Percentiles rank a stretch among this genome's conserved stretches.
These are phyloP conservation scores for Steatornis caripensis DNA, from an alignment of 2,113 vertebrate species.

Conservation along the genomic window DNA sequence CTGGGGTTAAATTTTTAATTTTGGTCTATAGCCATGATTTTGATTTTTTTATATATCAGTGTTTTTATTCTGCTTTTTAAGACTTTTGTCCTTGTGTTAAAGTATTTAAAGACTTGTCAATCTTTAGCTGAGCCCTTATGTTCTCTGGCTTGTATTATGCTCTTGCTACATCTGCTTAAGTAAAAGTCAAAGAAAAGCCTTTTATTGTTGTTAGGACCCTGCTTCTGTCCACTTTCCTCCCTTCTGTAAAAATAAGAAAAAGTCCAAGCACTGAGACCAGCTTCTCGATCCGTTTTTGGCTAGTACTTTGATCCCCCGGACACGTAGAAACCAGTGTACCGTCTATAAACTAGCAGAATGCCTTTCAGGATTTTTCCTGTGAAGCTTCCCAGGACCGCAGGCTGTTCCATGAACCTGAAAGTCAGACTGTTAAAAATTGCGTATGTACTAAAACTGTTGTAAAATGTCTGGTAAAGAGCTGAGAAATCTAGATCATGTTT, in stretches of 20 bases:
- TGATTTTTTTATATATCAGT: background rate
- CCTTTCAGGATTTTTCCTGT: background rate
- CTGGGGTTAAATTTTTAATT: background rate
- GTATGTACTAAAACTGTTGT: background rate
- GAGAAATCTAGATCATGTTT: background rate
- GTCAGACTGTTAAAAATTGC: background rate
- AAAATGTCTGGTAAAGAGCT: background rate
- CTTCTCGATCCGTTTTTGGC: background rate
- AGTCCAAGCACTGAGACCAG: background rate
- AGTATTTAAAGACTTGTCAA: background rate
- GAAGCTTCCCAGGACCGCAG: background rate
- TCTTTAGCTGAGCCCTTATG: background rate
- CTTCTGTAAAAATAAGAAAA: background rate
- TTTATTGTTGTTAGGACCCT: background rate
- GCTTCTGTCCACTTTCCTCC: background rate
- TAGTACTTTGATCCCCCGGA: background rate
- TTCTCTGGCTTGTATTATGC: background rate
- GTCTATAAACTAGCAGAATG: background rate
- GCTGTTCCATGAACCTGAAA: background rate
- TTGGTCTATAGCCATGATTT: background rate
- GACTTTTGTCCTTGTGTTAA: background rate
- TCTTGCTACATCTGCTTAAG: background rate
- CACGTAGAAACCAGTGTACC: background rate
- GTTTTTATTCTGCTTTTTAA: background rate
- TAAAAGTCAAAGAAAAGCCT: background rate